Evolutionary conservation across 2,888 invertebrate genomes (phyloP), one percentile per base, ranked within the genome.

Genomic region (Lycocerus yunnanus): DNA sequence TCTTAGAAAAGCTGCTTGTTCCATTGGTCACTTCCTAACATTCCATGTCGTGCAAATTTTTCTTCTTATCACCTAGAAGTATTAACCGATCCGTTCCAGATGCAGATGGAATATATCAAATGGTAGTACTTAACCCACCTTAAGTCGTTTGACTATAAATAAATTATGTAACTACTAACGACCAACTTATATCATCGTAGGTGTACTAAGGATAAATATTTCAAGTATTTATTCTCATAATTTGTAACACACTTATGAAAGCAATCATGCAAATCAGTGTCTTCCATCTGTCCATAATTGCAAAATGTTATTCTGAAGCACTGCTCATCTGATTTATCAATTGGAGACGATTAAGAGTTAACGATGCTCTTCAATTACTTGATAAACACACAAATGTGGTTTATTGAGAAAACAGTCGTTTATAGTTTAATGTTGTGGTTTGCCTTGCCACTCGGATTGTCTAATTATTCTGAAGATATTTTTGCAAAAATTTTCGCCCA

Each of bases 401-500:
- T 43, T n/a, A 43, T 43, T n/a, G 6, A 43, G 43, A 43, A 43
- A 43, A 43, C 43, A 43, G 6, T n/a, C n/a, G n/a, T 43, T 20
- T 58, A 71, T 71, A 58, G 43, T 16, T 20, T 20, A 66, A 63
- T 69, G 63, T 18, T 16, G 27, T n/a, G 13, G 58, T 66, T 71
- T 24, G 58, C 71, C 71, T 71, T 66, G 71, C 66, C 20, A 58
- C 65, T 70, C 20, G 18, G 61, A 60, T 63, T 24, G 15, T 15
- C 18, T 58, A 58, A 71, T 66, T 61, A 69, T 43, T 67, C 16
- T 67, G 58, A n/a, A 67, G 18, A 67, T 14, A 18, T 15, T 71
- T 66, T 71, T 59, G 14, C 66, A 59, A 24, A 69, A 63, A n/a
- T 24, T 20, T 71, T 71, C 71, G 58, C 71, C 71, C 60, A 71